phyloP scores from a whole-genome alignment of 2,113 vertebrate genomes.

The Thymallus thymallus region DNA sequence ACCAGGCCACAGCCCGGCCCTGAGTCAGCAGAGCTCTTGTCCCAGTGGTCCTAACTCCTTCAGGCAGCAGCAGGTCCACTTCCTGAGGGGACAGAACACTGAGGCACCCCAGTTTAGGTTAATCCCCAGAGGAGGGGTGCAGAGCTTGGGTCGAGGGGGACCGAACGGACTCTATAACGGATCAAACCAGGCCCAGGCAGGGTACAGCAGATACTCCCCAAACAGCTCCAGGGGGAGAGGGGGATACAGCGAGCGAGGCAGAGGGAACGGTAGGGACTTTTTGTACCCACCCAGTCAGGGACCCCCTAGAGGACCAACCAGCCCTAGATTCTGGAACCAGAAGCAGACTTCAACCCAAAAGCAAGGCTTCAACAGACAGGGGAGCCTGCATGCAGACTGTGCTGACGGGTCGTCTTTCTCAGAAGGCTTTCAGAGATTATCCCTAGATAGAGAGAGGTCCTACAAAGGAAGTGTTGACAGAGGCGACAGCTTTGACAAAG shows the following conservation, averaged over 20 bases:
- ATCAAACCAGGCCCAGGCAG: slow-evolving; percentile 31
- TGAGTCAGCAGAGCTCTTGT: background rate
- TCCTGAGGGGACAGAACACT: slow-evolving; percentile 65
- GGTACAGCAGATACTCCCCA: slow-evolving; percentile 39
- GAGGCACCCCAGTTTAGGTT: slow-evolving; percentile 64
- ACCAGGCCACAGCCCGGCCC: slow-evolving; percentile 12
- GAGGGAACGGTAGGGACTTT: slow-evolving; percentile 17
- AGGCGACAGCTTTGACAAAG: slow-evolving; percentile 33
- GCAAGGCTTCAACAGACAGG: slow-evolving; percentile 36
- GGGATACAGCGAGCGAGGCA: slow-evolving; percentile 19
- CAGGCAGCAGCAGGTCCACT: slow-evolving; percentile 68
- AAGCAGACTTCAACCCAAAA: slow-evolving; percentile 40
- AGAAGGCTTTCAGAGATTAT: slow-evolving; percentile 55
- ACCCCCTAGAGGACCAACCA: slow-evolving; percentile 22
- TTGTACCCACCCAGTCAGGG: slow-evolving; percentile 14
- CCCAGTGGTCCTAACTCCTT: slow-evolving; percentile 37
- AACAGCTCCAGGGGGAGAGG: slow-evolving; percentile 39
- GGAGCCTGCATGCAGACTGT: slow-evolving; percentile 22
- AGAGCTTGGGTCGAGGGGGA: background rate
- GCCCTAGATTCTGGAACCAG: slow-evolving; percentile 25
- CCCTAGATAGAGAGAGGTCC: slow-evolving; percentile 36
- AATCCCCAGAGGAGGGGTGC: slow-evolving; percentile 4
- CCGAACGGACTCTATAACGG: background rate
- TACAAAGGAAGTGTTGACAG: slow-evolving; percentile 14
- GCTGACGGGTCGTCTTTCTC: slow-evolving; percentile 17